A percentile compares a stretch with the other conserved stretches of the same genome.
These are phyloP conservation scores for Eurystomus gularis DNA, from an alignment of 2,113 vertebrate species.

Conservation along the genomic window DNA sequence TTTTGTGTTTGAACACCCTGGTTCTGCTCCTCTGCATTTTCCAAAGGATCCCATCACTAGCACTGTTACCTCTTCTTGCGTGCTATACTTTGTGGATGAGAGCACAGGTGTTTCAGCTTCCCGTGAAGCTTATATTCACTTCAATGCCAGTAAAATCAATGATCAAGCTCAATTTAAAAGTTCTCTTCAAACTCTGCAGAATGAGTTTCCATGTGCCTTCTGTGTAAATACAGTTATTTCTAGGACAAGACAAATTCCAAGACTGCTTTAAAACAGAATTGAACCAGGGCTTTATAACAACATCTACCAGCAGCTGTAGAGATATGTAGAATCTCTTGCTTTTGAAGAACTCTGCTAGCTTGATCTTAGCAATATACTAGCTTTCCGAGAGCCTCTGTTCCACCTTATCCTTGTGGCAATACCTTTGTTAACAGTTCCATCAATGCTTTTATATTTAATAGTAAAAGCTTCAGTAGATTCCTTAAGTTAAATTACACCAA, in stretches of 20 bases:
- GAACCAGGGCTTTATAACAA: neutral
- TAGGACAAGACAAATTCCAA: neutral
- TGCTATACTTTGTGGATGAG: neutral
- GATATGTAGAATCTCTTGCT: neutral
- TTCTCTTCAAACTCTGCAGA: neutral
- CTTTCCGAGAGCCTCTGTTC: neutral
- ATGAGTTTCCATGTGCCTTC: neutral
- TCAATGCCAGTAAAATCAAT: neutral
- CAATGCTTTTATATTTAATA: neutral
- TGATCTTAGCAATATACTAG: too few species aligned
- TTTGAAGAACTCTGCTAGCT: neutral
- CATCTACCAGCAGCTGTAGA: neutral
- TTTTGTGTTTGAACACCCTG: neutral
- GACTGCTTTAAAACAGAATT: neutral
- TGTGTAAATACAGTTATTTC: neutral
- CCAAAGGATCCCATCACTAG: fast-evolving
- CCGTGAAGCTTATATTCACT: neutral
- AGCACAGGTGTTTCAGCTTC: neutral
- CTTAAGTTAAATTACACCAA: neutral
- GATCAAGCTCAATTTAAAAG: neutral
- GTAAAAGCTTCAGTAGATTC: too few species aligned
- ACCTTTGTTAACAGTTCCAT: neutral
- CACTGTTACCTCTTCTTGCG: neutral
- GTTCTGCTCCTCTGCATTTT: neutral
- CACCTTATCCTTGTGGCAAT: neutral